Evolutionary conservation across 2,113 vertebrate genomes (phyloP), one percentile per base, ranked within the genome.

Genomic region (Varanus komodoensis): DNA sequence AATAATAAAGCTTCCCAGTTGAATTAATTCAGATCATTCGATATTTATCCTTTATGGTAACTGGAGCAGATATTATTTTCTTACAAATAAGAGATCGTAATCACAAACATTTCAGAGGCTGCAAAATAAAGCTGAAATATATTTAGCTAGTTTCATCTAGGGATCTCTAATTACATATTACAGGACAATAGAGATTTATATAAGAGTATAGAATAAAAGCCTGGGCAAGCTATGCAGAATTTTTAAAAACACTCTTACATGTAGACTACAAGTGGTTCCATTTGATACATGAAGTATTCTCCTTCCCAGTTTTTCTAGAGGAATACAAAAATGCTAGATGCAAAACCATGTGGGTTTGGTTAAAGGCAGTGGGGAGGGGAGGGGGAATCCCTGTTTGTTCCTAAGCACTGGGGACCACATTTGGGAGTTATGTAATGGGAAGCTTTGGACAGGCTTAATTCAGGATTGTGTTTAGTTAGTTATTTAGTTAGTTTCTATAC

Each of bases 1-100:
- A 85, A 74, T 92, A 52, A 52, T 50, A 52, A 34, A 61, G 21
- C 38, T 27, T 50, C 5, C 87, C 32, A 32, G 27, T 81, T 1
- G 0, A 23, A 87, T 91, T 84, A 84, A 54, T 91, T 87, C 80
- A 48, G 21, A 80, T 48, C 29, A 88, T 69, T 86, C 93, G 87
- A 8, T 86, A 93, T 88, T 90, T 68, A 74, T 79, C 67, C 77
- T 71, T 90, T 83, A 75, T 81, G 74, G 0, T 0, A 84, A 64
- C 80, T 87, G 80, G 61, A 38, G 90, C 90, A 77, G 57, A 83
- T 87, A 54, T 87, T 94, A 73, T 89, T 92, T 71, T 25, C 93
- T 89, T 61, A 14, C 73, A 82, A 73, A 50, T 21, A 83, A 48
- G 64, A 67, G 27, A 27, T 79, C 90, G 80, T 85, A 2, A 12